Conservation (phyloP, 2,888 invertebrate species). For the Asteroscopus sphinx region DNA sequence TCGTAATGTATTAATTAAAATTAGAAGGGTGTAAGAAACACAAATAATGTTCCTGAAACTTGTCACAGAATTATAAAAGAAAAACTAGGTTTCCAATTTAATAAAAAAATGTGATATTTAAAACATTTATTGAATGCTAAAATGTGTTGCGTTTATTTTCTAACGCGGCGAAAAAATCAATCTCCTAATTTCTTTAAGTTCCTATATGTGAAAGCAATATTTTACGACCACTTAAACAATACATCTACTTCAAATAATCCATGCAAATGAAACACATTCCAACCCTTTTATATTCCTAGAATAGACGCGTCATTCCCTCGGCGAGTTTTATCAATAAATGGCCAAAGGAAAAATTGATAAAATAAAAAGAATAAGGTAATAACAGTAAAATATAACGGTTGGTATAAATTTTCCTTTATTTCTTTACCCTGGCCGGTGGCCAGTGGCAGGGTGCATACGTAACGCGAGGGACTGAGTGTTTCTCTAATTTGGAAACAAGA, state of each 20-base stretch:
- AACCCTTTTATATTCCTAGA: conserved; percentile 50
- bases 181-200: conserved; percentile 10
- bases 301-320: conserved; percentile 45
- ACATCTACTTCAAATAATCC: conserved; percentile 44
- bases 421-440: conserved; percentile 68
- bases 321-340: conserved; percentile 58
- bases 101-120: too few relatives aligned
- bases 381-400: conserved; percentile 87
- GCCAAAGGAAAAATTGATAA: conserved; percentile 75
- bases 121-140: too few relatives aligned
- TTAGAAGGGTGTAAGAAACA: too few relatives aligned
- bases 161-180: neutral
- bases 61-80: too few relatives aligned
- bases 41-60: too few relatives aligned
- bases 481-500: conserved; percentile 78
- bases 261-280: conserved; percentile 48
- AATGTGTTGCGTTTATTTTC: neutral
- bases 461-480: conserved; percentile 59
- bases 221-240: conserved; percentile 24
- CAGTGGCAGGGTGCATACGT: conserved; percentile 76
- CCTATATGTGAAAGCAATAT: conserved; percentile 23
- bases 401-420: conserved; percentile 75
- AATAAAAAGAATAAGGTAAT: conserved; percentile 76
- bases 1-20: too few relatives aligned
- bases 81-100: too few relatives aligned